These are phyloP conservation scores for Thunnus maccoyii DNA, from an alignment of 2,113 vertebrate genomes.

Conservation along the genomic window DNA sequence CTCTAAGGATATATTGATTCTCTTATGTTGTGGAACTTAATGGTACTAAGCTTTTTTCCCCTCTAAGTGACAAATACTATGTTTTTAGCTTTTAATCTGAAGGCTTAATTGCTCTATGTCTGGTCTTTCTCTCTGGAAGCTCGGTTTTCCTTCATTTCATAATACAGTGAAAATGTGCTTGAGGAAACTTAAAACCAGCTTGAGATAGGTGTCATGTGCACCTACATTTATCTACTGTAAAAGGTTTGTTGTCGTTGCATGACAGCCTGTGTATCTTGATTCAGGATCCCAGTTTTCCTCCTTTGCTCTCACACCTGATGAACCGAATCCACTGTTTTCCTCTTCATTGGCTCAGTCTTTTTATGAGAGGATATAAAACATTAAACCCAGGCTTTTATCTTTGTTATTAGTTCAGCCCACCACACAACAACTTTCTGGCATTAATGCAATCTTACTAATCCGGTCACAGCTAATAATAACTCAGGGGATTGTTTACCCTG, in stretches of 20 bases:
- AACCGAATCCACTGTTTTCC: neutral
- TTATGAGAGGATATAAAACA: too few relatives aligned
- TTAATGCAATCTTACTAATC: neutral
- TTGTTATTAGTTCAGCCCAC: neutral
- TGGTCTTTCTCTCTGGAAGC: constrained; percentile 42
- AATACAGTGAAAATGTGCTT: neutral
- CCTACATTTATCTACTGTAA: neutral
- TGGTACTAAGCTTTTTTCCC: neutral
- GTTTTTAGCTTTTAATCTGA: constrained; percentile 58
- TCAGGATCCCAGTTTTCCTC: neutral
- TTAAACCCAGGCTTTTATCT: neutral
- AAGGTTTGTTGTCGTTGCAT: neutral
- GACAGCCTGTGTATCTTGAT: too few relatives aligned
- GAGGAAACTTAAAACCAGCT: neutral
- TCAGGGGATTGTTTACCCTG: neutral
- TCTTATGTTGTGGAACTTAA: constrained; percentile 5
- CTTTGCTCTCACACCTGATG: neutral
- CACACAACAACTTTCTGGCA: neutral
- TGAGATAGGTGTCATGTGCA: neutral
- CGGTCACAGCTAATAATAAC: neutral
- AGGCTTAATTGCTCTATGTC: constrained; percentile 34
- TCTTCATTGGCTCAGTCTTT: neutral
- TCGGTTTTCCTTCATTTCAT: neutral
- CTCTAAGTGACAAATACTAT: constrained; percentile 31
- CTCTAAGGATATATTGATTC: constrained; percentile 10